Conservation (phyloP, 2,797 vertebrate genomes). For the Eutrigla gurnardus region DNA sequence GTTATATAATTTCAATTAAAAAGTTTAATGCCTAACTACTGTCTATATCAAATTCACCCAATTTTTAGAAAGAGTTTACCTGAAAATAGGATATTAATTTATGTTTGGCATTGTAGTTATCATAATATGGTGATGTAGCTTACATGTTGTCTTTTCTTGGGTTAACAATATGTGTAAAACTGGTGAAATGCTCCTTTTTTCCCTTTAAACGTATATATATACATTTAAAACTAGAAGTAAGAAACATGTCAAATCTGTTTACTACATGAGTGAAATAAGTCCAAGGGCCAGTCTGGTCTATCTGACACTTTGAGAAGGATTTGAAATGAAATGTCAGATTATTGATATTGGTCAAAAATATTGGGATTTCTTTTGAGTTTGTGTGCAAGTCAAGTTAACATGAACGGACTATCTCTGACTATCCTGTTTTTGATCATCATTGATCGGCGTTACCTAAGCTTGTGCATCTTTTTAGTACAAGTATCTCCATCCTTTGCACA, state of each 20-base stretch:
- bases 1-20: background rate
- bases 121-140: background rate
- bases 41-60: background rate
- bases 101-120: background rate
- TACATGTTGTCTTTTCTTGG: background rate
- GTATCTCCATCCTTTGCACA: background rate
- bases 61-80: background rate
- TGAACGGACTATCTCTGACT: background rate
- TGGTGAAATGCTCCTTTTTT: background rate
- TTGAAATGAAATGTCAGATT: background rate
- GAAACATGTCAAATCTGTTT: too few species aligned
- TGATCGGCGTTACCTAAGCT: background rate
- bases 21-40: background rate
- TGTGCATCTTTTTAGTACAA: conserved; percentile 3
- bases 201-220: too few species aligned
- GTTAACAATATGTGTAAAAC: background rate
- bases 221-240: too few species aligned
- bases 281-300: background rate
- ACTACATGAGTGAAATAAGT: background rate
- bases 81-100: background rate
- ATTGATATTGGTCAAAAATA: background rate
- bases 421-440: background rate
- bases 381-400: background rate
- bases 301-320: too few species aligned
- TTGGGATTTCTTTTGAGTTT: background rate